Base-by-base conservation (phyloP, 2,888 invertebrate species). In the Ophion slaviceki region DNA sequence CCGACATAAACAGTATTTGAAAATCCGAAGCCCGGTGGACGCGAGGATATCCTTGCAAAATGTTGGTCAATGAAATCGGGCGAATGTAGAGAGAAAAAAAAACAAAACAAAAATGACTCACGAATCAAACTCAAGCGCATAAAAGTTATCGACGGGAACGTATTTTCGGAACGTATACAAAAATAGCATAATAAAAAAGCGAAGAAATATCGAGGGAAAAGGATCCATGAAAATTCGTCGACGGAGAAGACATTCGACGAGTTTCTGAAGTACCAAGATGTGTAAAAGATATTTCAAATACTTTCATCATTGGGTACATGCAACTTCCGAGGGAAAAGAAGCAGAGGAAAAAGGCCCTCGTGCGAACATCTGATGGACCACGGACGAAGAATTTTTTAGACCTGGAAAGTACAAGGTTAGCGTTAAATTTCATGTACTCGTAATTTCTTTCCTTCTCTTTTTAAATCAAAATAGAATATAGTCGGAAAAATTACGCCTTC, bases 301-400 rank as follows among this genome's bases (percentile, higher is more conserved):
- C 85, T 88, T 90, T 81, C 88, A 91, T 90, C 89, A 91, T 87
- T 90, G 90, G 90, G 86, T 91, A 90, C 90, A 91, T 82, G 90
- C 90, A 89, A 89, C 88, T 82, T 89, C 87, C 81, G 88, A 91
- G 88, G 88, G 88, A 88, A 90, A 89, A 89, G 88, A 88, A 88
- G 88, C 88, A 77, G 88, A 90, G 87, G 89, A 85, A 83, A 86
- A 87, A 78, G 85, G 84, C 89, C 89, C 88, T 88, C 90, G 88
- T 90, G 88, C 88, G 90, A 90, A 88, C 91, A 91, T 90, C 92
- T 90, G 79, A 90, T 91, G 91, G 93, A 93, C 90, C 92, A 92
- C 87, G 92, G 92, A 92, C 91, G 91, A 91, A 87, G 91, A 87
- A 89, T 89, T 90, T 93, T 90, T 91, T 94, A 92, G 92, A 92